A percentile compares a stretch with the other conserved stretches of the same genome.
Conservation (phyloP, 2,888 invertebrate genomes). For the Baccha elongata region DNA sequence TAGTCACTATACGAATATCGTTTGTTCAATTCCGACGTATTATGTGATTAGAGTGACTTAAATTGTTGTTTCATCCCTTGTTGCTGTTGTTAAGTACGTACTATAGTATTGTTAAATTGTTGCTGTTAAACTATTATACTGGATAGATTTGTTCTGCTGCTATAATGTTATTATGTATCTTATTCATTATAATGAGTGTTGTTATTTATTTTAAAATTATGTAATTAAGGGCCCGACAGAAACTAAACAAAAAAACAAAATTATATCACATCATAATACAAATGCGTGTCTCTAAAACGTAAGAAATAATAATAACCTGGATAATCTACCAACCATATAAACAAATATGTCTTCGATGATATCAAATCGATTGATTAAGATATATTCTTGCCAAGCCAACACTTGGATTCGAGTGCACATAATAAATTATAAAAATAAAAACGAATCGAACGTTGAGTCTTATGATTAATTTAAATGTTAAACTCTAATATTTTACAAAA, state of each 20-base stretch:
- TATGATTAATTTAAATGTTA: constrained; percentile 75
- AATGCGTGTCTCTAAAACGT: constrained; percentile 16
- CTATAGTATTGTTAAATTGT: constrained; percentile 44
- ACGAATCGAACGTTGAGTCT: constrained; percentile 74
- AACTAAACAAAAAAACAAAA: background rate
- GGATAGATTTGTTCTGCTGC: constrained; percentile 56
- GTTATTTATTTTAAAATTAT: constrained; percentile 68
- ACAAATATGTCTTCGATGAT: constrained; percentile 40
- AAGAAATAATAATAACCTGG: constrained; percentile 12
- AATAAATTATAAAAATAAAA: constrained; percentile 41
- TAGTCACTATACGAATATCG: background rate
- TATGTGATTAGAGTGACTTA: background rate
- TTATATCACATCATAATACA: constrained; percentile 17
- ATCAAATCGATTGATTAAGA: constrained; percentile 49
- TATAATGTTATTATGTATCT: constrained; percentile 44
- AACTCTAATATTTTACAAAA: constrained; percentile 38
- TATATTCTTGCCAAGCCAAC: constrained; percentile 72
- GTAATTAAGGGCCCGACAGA: constrained; percentile 47
- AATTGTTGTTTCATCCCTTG: constrained; percentile 42
- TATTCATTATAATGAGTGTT: constrained; percentile 50
- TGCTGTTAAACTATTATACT: constrained; percentile 52
- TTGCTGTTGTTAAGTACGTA: constrained; percentile 59
- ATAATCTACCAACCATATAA: background rate
- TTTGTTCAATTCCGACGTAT: background rate
- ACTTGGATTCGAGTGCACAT: constrained; percentile 69